A percentile compares a stretch with the other conserved stretches of the same genome.
Conservation (phyloP, 2,113 vertebrate genomes). For the Carlito syrichta region DNA sequence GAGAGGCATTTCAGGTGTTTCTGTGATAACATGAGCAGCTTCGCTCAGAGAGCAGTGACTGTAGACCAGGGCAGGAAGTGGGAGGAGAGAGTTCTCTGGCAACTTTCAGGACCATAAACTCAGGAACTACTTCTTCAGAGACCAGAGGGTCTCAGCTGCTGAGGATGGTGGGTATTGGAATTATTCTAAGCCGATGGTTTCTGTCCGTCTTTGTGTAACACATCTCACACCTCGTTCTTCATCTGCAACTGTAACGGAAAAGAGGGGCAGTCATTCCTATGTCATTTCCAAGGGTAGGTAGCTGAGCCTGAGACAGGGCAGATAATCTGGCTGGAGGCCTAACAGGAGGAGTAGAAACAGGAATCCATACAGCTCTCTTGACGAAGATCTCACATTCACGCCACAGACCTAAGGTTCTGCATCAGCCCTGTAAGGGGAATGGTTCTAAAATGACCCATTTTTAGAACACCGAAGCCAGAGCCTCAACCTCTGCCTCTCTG, state of each 20-base stretch:
- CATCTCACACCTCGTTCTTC: not conserved
- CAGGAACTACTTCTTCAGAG: not conserved
- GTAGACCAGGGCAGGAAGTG: accelerated
- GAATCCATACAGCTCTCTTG: not conserved
- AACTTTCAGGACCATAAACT: not conserved
- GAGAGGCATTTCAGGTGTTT: not conserved
- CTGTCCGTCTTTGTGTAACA: no score
- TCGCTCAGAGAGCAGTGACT: not conserved
- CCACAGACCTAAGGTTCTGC: no score
- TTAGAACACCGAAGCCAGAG: not conserved
- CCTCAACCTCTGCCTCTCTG: not conserved
- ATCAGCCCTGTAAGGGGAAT: accelerated
- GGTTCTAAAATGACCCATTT: accelerated
- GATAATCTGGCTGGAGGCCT: not conserved
- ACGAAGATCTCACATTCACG: not conserved
- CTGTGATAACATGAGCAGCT: accelerated
- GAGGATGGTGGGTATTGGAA: not conserved
- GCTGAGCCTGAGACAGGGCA: not conserved
- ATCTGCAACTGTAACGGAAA: accelerated
- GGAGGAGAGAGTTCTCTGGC: accelerated
- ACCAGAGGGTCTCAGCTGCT: accelerated
- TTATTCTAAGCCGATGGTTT: accelerated
- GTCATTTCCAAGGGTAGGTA: not conserved
- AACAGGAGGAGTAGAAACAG: accelerated
- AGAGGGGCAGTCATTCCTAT: not conserved